These are phyloP conservation scores for Melierax canorus DNA, from an alignment of 2,113 vertebrate species.

Conservation along the genomic window DNA sequence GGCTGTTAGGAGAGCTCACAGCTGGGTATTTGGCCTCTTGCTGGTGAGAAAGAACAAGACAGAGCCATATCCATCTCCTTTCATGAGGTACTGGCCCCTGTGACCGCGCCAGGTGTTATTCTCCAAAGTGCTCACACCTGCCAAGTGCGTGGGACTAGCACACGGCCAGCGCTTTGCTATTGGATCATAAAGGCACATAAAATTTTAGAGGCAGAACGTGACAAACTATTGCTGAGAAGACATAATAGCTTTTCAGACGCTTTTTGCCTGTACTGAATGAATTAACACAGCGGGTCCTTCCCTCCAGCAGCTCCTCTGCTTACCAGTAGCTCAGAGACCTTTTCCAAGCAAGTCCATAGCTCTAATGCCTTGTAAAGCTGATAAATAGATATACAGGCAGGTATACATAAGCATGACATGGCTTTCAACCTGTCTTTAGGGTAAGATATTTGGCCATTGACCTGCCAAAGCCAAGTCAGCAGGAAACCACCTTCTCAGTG, in stretches of 20 bases:
- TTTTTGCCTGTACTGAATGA: background rate
- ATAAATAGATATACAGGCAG: no score
- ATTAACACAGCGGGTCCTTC: background rate
- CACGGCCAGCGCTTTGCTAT: background rate
- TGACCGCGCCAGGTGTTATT: accelerated
- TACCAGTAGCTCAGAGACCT: background rate
- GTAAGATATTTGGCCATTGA: background rate
- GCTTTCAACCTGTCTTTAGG: background rate
- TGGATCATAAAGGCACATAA: background rate
- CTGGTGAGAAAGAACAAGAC: background rate
- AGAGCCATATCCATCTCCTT: background rate
- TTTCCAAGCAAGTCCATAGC: background rate
- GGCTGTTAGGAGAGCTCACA: background rate
- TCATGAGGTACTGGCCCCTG: background rate
- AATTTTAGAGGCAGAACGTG: background rate
- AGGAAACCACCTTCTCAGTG: background rate
- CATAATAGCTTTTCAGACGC: background rate
- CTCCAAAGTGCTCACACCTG: background rate
- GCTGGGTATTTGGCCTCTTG: background rate
- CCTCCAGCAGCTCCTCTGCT: background rate
- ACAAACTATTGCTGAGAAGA: background rate
- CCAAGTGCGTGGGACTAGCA: accelerated
- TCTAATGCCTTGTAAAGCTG: background rate
- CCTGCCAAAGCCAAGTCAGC: background rate
- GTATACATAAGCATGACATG: accelerated